These are phyloP conservation scores for Machimus atricapillus DNA, from an alignment of 2,888 invertebrate genomes.

Conservation along the genomic window DNA sequence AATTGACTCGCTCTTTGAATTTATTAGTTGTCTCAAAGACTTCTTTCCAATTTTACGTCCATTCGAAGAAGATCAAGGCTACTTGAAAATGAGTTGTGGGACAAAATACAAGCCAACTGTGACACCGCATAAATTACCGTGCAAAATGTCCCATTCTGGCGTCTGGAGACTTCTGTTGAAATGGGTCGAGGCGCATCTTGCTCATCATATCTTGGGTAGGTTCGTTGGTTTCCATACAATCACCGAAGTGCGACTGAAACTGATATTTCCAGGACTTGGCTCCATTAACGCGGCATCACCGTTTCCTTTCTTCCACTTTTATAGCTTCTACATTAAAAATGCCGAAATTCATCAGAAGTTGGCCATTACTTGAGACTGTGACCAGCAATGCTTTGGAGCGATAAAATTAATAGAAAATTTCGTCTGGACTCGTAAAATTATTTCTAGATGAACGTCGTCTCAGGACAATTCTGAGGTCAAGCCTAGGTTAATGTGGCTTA, in stretches of 20 bases:
- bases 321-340: slow-evolving; percentile 1
- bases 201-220: slow-evolving; percentile 8
- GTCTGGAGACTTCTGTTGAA: slow-evolving; percentile 30
- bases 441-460: not conserved
- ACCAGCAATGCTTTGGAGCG: not conserved
- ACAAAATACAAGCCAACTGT: slow-evolving; percentile 4
- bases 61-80: slow-evolving; percentile 31
- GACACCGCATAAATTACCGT: slow-evolving; percentile 34
- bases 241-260: slow-evolving; percentile 9
- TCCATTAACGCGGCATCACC: not conserved
- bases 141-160: slow-evolving; percentile 24
- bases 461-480: not conserved
- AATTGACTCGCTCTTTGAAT: slow-evolving; percentile 1
- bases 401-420: slow-evolving; percentile 8
- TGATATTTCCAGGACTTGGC: slow-evolving; percentile 28
- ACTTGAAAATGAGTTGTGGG: slow-evolving; percentile 20
- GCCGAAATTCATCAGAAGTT: not conserved
- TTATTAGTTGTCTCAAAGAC: slow-evolving; percentile 2
- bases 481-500: not conserved
- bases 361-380: not conserved
- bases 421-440: not conserved
- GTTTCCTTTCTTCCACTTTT: not conserved
- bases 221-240: not conserved
- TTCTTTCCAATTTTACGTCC: not conserved
- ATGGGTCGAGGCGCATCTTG: not conserved